These are phyloP conservation scores for Xanthia togata DNA, from an alignment of 2,888 invertebrate species.

Conservation along the genomic window DNA sequence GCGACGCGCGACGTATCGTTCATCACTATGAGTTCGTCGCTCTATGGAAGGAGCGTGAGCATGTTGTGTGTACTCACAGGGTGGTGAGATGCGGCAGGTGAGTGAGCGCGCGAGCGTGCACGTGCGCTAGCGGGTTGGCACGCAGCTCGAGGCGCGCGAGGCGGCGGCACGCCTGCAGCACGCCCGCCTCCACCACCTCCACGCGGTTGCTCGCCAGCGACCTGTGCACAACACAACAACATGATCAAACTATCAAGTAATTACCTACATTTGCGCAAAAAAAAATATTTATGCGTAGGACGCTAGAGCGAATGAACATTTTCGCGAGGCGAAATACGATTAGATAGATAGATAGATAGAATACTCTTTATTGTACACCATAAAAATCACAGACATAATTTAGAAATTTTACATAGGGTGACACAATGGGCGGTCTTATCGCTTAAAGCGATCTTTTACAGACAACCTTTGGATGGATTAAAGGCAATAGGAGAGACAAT, in stretches of 20 bases:
- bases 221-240: constrained; percentile 86
- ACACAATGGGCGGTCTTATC: too few relatives aligned
- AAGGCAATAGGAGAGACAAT: too few relatives aligned
- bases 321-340: too few relatives aligned
- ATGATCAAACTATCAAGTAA: too few relatives aligned
- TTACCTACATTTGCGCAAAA: background rate
- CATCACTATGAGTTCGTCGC: background rate
- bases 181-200: constrained; percentile 93
- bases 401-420: too few relatives aligned
- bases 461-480: too few relatives aligned
- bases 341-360: too few relatives aligned
- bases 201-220: constrained; percentile 96
- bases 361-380: too few relatives aligned
- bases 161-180: constrained; percentile 92
- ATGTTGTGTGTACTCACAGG: constrained; percentile 76
- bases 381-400: too few relatives aligned
- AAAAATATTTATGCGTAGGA: background rate
- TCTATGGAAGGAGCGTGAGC: background rate
- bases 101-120: constrained; percentile 93
- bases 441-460: too few relatives aligned
- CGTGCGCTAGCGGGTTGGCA: constrained; percentile 94
- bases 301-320: background rate
- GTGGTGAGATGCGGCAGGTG: constrained; percentile 92
- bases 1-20: background rate
- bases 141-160: constrained; percentile 95